Conservation (phyloP, 2,888 invertebrate genomes). For the Drosophila gaucha region DNA sequence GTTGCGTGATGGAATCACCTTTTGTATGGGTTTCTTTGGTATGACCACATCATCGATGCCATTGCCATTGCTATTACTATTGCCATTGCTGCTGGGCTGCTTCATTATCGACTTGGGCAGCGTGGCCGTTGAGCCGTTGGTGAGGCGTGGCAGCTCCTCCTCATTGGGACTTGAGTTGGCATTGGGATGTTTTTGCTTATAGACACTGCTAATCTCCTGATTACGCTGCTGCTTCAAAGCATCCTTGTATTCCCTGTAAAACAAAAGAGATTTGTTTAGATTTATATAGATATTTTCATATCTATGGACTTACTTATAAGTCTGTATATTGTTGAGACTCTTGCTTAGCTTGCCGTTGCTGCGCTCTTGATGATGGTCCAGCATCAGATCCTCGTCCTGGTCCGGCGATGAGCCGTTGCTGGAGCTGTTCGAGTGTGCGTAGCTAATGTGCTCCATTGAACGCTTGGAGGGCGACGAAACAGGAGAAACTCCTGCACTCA, state of each 20-base stretch:
- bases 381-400: slow-evolving; percentile 79
- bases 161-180: slow-evolving; percentile 76
- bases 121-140: slow-evolving; percentile 43
- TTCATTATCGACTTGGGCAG: slow-evolving; percentile 83
- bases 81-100: slow-evolving; percentile 62
- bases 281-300: background rate
- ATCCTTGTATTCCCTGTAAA: slow-evolving; percentile 93
- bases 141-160: slow-evolving; percentile 59
- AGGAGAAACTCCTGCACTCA: slow-evolving; percentile 56
- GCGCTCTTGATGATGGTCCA: slow-evolving; percentile 75
- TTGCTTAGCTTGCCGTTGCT: slow-evolving; percentile 82
- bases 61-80: slow-evolving; percentile 58
- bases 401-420: slow-evolving; percentile 83
- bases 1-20: slow-evolving; percentile 92
- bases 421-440: slow-evolving; percentile 79
- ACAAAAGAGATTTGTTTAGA: background rate
- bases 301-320: slow-evolving; percentile 79
- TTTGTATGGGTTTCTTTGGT: slow-evolving; percentile 89
- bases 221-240: slow-evolving; percentile 93
- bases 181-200: slow-evolving; percentile 85
- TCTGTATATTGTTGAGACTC: slow-evolving; percentile 83
- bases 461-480: slow-evolving; percentile 73
- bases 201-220: slow-evolving; percentile 89
- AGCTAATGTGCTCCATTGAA: slow-evolving; percentile 54
- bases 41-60: slow-evolving; percentile 79